Conservation (phyloP, 2,888 invertebrate species). For the Glyphotaelius pellucidus region DNA sequence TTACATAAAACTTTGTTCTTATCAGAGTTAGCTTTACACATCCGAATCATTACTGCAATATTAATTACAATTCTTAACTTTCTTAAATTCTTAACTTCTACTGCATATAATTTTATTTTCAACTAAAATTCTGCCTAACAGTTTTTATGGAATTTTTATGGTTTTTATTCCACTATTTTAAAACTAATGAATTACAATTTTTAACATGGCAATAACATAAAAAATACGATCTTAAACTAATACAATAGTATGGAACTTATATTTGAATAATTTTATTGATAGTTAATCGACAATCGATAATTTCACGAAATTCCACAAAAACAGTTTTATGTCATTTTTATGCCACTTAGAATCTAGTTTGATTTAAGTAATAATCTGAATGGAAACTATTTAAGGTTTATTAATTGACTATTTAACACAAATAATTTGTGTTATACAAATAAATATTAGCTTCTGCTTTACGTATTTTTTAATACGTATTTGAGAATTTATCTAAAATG, state of each 20-base stretch:
- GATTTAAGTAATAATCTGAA: neutral
- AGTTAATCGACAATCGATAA: neutral
- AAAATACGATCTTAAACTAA: neutral
- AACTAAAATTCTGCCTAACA: slow-evolving; percentile 7
- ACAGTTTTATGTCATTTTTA: neutral
- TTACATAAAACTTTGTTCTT: slow-evolving; percentile 4
- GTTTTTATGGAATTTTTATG: slow-evolving; percentile 15
- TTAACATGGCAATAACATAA: neutral
- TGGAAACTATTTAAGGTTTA: neutral
- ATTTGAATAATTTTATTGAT: neutral
- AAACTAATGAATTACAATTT: slow-evolving; percentile 16
- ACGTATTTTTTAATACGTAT: neutral
- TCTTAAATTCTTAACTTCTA: neutral
- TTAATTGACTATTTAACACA: neutral
- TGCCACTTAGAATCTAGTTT: neutral
- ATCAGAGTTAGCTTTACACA: slow-evolving; percentile 3
- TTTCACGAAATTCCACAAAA: neutral
- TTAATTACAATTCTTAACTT: slow-evolving; percentile 33
- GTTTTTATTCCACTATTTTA: slow-evolving; percentile 30
- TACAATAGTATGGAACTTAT: neutral
- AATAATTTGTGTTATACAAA: neutral
- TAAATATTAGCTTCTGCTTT: neutral
- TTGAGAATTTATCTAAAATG: neutral
- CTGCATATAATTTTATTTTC: slow-evolving; percentile 32
- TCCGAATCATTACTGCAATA: slow-evolving; percentile 31